phyloP scores from a whole-genome alignment of 2,888 invertebrate species.

The Bursaphelenchus okinawaensis region DNA sequence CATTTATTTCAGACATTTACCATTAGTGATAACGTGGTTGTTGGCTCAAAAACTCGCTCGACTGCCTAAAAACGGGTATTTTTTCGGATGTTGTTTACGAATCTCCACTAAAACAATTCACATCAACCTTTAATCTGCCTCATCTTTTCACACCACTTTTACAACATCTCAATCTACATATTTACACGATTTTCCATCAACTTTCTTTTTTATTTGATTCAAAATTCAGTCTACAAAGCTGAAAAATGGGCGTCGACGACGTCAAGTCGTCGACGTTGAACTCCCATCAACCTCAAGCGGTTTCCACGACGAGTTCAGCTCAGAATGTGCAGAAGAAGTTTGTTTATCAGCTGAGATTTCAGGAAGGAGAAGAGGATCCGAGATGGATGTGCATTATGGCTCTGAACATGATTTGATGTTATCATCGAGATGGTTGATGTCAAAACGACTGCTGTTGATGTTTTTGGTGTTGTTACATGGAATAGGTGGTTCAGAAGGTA shows the following conservation, averaged over 20 bases:
- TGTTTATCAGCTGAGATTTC: not conserved
- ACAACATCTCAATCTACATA: too few species aligned
- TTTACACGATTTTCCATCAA: too few species aligned
- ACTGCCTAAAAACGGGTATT: too few species aligned
- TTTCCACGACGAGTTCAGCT: not conserved
- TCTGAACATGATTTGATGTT: not conserved
- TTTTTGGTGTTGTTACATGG: not conserved
- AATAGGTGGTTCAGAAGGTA: not conserved
- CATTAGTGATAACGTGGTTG: too few species aligned
- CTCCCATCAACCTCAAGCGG: not conserved
- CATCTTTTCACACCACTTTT: too few species aligned
- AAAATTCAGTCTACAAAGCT: not conserved
- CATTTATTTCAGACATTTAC: too few species aligned
- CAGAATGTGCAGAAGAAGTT: not conserved
- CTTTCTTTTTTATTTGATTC: too few species aligned
- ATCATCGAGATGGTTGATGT: not conserved
- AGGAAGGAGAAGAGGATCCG: not conserved
- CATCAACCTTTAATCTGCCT: too few species aligned
- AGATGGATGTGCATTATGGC: not conserved
- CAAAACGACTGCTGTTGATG: not conserved
- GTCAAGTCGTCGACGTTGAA: not conserved
- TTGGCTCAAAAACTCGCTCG: too few species aligned
- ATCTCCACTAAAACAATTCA: too few species aligned
- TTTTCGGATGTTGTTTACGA: too few species aligned
- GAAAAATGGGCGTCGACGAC: not conserved